These are phyloP conservation scores for Drosophila heteroneura DNA, from an alignment of 2,888 invertebrate genomes.

Conservation along the genomic window DNA sequence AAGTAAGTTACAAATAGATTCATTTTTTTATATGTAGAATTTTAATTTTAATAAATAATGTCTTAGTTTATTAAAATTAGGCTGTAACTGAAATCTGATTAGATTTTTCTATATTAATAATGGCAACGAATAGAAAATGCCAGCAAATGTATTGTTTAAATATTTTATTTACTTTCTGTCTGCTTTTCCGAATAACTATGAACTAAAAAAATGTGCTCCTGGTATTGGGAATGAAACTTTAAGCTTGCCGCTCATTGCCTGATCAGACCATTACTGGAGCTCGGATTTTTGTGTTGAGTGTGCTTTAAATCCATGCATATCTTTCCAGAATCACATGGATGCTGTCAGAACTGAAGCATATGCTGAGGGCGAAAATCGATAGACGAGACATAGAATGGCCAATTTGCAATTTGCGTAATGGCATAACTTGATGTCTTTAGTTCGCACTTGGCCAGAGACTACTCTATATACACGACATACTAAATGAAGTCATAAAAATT, in stretches of 20 bases:
- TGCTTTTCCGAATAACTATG: neutral
- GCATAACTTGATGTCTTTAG: slow-evolving; percentile 34
- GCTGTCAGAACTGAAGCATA: slow-evolving; percentile 31
- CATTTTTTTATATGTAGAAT: neutral
- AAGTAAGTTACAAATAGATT: neutral
- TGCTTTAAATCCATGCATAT: slow-evolving; percentile 45
- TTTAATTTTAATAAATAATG: neutral
- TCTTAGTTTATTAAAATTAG: neutral
- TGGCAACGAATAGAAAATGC: neutral
- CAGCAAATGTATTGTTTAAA: neutral
- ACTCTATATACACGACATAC: slow-evolving; percentile 35
- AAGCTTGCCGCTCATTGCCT: neutral
- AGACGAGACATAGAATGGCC: slow-evolving; percentile 56
- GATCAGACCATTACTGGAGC: neutral
- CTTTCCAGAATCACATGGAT: slow-evolving; percentile 46
- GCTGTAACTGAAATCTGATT: neutral
- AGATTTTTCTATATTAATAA: neutral
- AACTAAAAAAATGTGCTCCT: neutral
- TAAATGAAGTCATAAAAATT: slow-evolving; percentile 74
- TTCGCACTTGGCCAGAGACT: slow-evolving; percentile 23
- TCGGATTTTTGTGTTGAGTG: slow-evolving; percentile 21
- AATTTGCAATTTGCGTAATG: slow-evolving; percentile 74
- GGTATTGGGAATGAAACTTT: neutral
- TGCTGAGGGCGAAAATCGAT: slow-evolving; percentile 57
- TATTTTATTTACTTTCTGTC: neutral